Conservation (phyloP, 2,113 vertebrate species). For the Chamaetylas fuelleborni region DNA sequence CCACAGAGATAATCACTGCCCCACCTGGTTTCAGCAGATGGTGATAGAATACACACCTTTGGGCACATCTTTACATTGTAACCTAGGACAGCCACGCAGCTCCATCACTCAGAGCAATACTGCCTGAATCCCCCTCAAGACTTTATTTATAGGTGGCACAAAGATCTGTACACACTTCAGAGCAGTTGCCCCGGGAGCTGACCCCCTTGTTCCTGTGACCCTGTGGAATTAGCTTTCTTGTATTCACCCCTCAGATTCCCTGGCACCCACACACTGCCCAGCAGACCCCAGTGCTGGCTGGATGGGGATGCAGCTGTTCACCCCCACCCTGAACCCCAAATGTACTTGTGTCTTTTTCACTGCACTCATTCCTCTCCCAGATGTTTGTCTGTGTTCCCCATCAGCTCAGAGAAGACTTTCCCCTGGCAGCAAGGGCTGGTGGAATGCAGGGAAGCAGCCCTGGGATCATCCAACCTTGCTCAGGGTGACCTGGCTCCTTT, state of each 20-base stretch:
- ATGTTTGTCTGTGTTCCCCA: fast-evolving
- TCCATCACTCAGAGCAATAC: fast-evolving
- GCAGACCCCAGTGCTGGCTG: neutral
- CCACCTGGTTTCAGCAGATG: no score
- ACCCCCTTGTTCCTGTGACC: neutral
- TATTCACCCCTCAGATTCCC: neutral
- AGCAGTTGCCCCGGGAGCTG: neutral
- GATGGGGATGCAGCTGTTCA: neutral
- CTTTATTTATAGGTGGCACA: neutral
- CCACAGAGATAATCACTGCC: no score
- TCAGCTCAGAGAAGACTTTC: neutral
- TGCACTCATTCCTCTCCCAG: fast-evolving
- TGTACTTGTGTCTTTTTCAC: neutral
- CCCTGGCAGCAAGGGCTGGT: neutral
- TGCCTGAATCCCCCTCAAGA: neutral
- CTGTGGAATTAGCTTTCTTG: neutral
- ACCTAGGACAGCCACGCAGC: neutral
- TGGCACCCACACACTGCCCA: neutral
- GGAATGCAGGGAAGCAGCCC: fast-evolving
- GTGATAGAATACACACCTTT: no score
- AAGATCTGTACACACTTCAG: neutral
- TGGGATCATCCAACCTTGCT: fast-evolving
- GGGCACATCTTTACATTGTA: no score
- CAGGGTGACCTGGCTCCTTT: neutral
- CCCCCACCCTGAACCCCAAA: neutral